These are phyloP conservation scores for Strix uralensis DNA, from an alignment of 2,113 vertebrate species.

Conservation along the genomic window DNA sequence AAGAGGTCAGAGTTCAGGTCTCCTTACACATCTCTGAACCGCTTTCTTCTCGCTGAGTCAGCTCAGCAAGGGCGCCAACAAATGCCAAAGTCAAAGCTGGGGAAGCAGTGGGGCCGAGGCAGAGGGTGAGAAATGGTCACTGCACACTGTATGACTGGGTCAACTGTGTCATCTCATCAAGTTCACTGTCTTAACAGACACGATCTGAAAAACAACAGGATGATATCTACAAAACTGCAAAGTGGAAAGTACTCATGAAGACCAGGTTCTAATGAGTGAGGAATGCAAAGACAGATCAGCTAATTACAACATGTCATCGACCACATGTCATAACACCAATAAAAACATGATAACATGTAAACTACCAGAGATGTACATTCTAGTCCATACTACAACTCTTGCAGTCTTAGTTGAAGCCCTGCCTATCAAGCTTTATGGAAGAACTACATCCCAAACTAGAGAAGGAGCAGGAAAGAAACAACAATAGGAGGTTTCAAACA, in stretches of 20 bases:
- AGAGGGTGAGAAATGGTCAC: not conserved
- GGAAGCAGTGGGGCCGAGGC: not conserved
- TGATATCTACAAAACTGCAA: not conserved
- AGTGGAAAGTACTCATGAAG: not conserved
- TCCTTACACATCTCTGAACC: not conserved
- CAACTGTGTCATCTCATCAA: not conserved
- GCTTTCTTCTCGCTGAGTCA: not conserved
- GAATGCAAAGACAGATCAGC: not conserved
- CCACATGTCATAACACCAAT: not conserved
- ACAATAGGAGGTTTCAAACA: not conserved
- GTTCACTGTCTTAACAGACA: not conserved
- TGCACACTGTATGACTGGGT: accelerated
- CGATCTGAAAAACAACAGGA: not conserved
- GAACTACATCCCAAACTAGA: not conserved
- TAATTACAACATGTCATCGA: not conserved
- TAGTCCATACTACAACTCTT: not conserved
- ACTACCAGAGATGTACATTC: not conserved
- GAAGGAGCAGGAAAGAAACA: not conserved
- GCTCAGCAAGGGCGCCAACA: not conserved
- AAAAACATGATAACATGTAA: not conserved
- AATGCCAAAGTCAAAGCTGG: not conserved
- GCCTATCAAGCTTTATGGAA: not conserved
- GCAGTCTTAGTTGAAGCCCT: not conserved
- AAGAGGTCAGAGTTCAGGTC: not conserved
- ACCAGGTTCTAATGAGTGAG: not conserved